Conservation (phyloP, 2,888 invertebrate species). For the Deilephila elpenor region DNA sequence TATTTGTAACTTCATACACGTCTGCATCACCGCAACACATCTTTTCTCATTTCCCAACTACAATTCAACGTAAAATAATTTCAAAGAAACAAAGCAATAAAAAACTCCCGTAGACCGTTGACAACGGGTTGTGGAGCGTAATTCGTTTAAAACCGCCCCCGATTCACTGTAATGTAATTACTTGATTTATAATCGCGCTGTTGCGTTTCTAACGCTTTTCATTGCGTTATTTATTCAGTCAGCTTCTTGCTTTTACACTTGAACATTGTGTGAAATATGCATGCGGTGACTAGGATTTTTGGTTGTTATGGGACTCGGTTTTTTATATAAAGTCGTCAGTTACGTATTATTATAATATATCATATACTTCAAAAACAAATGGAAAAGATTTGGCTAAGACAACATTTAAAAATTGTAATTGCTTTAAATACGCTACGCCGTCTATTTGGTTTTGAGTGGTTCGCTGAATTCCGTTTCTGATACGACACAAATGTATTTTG, state of each 20-base stretch:
- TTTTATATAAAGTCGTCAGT: not conserved
- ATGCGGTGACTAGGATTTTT: conserved; percentile 40
- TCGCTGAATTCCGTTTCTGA: too few species aligned
- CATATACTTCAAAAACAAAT: not conserved
- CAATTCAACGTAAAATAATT: not conserved
- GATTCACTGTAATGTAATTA: conserved; percentile 32
- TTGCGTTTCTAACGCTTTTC: conserved; percentile 51
- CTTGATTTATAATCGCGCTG: conserved; percentile 30
- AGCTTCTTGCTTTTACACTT: conserved; percentile 59
- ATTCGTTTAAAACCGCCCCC: conserved; percentile 32
- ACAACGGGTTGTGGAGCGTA: conserved; percentile 28
- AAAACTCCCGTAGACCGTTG: conserved; percentile 19
- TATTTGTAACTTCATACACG: too few species aligned
- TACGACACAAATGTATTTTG: too few species aligned
- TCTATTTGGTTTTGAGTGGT: too few species aligned
- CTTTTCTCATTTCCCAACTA: not conserved
- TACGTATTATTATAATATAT: not conserved
- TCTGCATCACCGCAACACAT: not conserved
- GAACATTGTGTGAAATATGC: conserved; percentile 55
- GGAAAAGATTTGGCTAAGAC: too few species aligned
- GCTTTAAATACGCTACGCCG: too few species aligned
- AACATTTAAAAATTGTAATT: too few species aligned
- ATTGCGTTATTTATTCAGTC: conserved; percentile 66
- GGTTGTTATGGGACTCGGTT: not conserved
- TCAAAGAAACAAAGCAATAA: not conserved